Conservation (phyloP, 2,888 invertebrate genomes). For the Mesorhabditis spiculigera region DNA sequence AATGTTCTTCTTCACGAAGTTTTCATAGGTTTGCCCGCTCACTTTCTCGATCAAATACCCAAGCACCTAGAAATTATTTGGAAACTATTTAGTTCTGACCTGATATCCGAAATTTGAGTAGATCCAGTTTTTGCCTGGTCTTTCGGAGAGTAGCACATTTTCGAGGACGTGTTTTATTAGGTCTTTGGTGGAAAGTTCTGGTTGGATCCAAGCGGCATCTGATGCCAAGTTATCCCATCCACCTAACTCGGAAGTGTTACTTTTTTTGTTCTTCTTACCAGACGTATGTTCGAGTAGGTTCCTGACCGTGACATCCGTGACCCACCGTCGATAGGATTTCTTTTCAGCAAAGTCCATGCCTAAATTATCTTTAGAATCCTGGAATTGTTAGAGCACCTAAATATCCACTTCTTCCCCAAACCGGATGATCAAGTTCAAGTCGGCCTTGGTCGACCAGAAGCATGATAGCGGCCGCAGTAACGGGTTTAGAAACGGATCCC, state of each 20-base stretch:
- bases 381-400: conserved; percentile 27
- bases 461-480: conserved; percentile 54
- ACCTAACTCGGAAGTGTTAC: conserved; percentile 20
- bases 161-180: conserved; percentile 40
- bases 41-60: conserved; percentile 51
- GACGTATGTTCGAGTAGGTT: conserved; percentile 54
- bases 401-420: conserved; percentile 5
- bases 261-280: conserved; percentile 22
- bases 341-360: conserved; percentile 44
- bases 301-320: conserved; percentile 51
- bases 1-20: conserved; percentile 52
- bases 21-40: conserved; percentile 47
- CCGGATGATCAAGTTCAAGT: conserved; percentile 42
- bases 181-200: conserved; percentile 39
- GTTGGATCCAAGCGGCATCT: conserved; percentile 57
- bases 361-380: conserved; percentile 1
- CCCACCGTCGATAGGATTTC: conserved; percentile 44
- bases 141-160: conserved; percentile 38
- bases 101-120: conserved; percentile 58
- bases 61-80: conserved; percentile 8
- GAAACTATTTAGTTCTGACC: conserved; percentile 37
- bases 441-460: conserved; percentile 49
- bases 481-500: conserved; percentile 56
- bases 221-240: conserved; percentile 54
- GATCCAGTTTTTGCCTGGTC: conserved; percentile 51